Evolutionary conservation across 2,797 vertebrate genomes (phyloP).

Genomic region (Rhinogobio ventralis): DNA sequence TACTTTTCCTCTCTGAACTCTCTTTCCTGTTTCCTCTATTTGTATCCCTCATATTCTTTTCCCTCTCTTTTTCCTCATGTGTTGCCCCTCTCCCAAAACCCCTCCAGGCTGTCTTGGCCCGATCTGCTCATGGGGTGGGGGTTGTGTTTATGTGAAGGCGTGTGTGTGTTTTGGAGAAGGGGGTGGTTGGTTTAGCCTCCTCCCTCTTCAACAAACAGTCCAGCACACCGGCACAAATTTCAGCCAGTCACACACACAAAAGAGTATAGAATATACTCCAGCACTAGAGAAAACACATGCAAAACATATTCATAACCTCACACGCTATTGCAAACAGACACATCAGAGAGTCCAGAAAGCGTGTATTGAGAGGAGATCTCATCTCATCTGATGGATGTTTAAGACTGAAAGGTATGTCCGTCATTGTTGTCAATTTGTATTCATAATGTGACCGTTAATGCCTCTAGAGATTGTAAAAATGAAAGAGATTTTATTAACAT

Average conservation of each 20-base stretch:
- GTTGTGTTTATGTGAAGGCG: slow-evolving; percentile 27
- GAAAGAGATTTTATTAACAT: background rate
- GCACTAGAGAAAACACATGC: slow-evolving; percentile 51
- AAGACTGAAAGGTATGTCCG: slow-evolving; percentile 40
- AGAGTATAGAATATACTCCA: slow-evolving; percentile 65
- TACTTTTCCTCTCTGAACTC: background rate
- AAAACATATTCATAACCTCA: background rate
- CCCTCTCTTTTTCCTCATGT: slow-evolving; percentile 20
- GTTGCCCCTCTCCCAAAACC: slow-evolving; percentile 3
- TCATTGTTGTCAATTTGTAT: background rate
- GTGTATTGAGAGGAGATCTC: slow-evolving; percentile 5
- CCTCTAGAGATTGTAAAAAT: background rate
- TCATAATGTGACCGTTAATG: background rate
- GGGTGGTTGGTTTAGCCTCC: slow-evolving; percentile 22
- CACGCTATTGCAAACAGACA: slow-evolving; percentile 6
- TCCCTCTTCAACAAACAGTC: slow-evolving; percentile 39
- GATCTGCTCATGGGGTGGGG: slow-evolving; percentile 3
- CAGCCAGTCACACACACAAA: slow-evolving; percentile 24
- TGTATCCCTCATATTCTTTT: no score
- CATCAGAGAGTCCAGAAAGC: slow-evolving; percentile 19
- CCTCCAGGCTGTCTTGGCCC: slow-evolving; percentile 30
- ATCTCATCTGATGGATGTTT: slow-evolving; percentile 35
- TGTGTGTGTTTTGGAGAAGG: slow-evolving; percentile 28
- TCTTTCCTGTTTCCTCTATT: background rate
- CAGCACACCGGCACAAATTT: slow-evolving; percentile 11